These are phyloP conservation scores for Ganaspis brasiliensis DNA, from an alignment of 2,888 invertebrate species.

Conservation along the genomic window DNA sequence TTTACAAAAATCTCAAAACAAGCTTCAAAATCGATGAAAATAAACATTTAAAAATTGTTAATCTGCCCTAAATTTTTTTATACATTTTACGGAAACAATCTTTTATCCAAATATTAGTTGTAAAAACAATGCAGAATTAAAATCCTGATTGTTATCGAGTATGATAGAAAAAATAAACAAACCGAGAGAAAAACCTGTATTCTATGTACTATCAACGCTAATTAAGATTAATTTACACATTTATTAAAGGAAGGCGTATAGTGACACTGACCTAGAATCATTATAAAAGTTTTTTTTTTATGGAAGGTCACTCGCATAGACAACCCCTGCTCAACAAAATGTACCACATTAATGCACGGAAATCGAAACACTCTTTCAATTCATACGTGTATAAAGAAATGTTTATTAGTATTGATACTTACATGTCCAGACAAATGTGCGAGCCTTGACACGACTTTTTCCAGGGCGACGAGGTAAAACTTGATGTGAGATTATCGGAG, in stretches of 20 bases:
- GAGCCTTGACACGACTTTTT: constrained; percentile 34
- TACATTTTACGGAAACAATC: too few relatives aligned
- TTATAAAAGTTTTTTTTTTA: constrained; percentile 58
- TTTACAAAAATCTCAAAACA: too few relatives aligned
- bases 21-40: too few relatives aligned
- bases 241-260: constrained; percentile 1
- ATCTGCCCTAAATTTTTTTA: too few relatives aligned
- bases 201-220: constrained; percentile 1
- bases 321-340: constrained; percentile 3
- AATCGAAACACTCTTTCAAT: constrained; percentile 33
- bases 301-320: constrained; percentile 54
- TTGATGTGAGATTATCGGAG: constrained; percentile 33
- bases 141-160: not conserved
- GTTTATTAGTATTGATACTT: constrained; percentile 18
- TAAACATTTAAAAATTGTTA: too few relatives aligned
- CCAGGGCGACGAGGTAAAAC: constrained; percentile 30
- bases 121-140: not conserved
- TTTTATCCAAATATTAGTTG: too few relatives aligned
- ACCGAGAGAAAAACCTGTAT: not conserved
- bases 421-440: constrained; percentile 23
- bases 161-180: not conserved
- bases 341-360: not conserved
- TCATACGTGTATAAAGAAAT: not conserved
- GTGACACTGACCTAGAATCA: constrained; percentile 58
- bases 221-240: constrained; percentile 25